Evolutionary conservation across 2,797 vertebrate species (phyloP).

Genomic region (Poeciliopsis paucimaculata): DNA sequence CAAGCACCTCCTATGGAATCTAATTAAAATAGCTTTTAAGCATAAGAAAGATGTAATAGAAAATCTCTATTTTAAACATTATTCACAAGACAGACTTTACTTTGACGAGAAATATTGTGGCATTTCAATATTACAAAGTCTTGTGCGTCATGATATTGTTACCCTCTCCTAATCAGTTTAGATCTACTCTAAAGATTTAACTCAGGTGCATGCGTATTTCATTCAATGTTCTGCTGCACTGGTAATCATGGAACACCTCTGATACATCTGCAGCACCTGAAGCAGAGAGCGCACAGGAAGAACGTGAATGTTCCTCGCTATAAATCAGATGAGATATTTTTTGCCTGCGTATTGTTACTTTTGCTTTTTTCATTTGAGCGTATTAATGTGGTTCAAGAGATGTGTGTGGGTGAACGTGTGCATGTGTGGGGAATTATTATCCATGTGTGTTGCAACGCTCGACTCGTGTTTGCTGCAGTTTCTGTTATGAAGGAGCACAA

Average conservation of each 20-base stretch:
- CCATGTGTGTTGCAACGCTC: slow-evolving; percentile 11
- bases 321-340: slow-evolving; percentile 59
- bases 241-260: slow-evolving; percentile 55
- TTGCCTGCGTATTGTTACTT: slow-evolving; percentile 44
- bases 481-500: slow-evolving; percentile 62
- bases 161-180: slow-evolving; percentile 39
- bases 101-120: neutral
- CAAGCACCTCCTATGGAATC: neutral
- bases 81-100: neutral
- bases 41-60: neutral
- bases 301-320: slow-evolving; percentile 15
- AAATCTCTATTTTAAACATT: neutral
- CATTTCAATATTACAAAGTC: neutral
- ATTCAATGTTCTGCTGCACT: slow-evolving; percentile 57
- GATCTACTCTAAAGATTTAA: slow-evolving; percentile 48
- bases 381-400: slow-evolving; percentile 54
- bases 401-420: slow-evolving; percentile 22
- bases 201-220: slow-evolving; percentile 42
- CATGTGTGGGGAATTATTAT: slow-evolving; percentile 40
- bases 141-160: neutral
- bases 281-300: slow-evolving; percentile 30
- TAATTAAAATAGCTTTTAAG: neutral
- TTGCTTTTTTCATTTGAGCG: slow-evolving; percentile 42
- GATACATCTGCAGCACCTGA: slow-evolving; percentile 32
- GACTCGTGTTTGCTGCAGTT: slow-evolving; percentile 57